A percentile compares a stretch with the other conserved stretches of the same genome.
Evolutionary conservation across 2,888 invertebrate species (phyloP).

Genomic region (Osmoderma eremita): DNA sequence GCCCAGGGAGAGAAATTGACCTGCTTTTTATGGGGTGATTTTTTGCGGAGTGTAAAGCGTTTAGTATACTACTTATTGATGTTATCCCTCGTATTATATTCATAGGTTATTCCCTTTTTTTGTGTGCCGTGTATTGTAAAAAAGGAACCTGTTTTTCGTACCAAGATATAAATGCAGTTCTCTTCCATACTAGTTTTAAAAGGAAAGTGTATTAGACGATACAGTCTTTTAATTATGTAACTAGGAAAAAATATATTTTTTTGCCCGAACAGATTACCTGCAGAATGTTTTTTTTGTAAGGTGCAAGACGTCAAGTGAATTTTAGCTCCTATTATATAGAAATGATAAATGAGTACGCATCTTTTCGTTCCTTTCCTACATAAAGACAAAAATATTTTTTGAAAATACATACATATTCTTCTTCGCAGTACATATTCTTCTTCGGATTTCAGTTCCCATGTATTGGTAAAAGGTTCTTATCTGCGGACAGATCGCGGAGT

Average conservation of each 20-base stretch:
- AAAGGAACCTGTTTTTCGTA: constrained; percentile 9
- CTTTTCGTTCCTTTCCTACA: constrained; percentile 12
- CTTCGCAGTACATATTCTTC: neutral
- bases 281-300: constrained; percentile 35
- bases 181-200: constrained; percentile 52
- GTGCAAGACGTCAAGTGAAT: constrained; percentile 51
- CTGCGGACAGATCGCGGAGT: neutral
- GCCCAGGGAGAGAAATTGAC: constrained; percentile 39
- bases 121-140: constrained; percentile 53
- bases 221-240: constrained; percentile 20
- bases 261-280: constrained; percentile 51
- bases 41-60: constrained; percentile 61
- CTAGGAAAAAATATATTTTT: constrained; percentile 49
- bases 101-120: constrained; percentile 52
- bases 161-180: constrained; percentile 30
- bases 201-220: neutral
- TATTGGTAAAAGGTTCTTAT: constrained; percentile 1
- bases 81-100: constrained; percentile 54
- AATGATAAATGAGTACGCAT: constrained; percentile 22
- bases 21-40: constrained; percentile 55
- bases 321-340: constrained; percentile 26
- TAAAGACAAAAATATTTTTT: constrained; percentile 15
- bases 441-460: neutral
- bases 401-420: no score
- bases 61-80: constrained; percentile 59